Percentiles rank a stretch among this genome's conserved stretches.
These are phyloP conservation scores for Drosophila malerkotliana DNA, from an alignment of 1,140 invertebrate genomes.

Conservation along the genomic window DNA sequence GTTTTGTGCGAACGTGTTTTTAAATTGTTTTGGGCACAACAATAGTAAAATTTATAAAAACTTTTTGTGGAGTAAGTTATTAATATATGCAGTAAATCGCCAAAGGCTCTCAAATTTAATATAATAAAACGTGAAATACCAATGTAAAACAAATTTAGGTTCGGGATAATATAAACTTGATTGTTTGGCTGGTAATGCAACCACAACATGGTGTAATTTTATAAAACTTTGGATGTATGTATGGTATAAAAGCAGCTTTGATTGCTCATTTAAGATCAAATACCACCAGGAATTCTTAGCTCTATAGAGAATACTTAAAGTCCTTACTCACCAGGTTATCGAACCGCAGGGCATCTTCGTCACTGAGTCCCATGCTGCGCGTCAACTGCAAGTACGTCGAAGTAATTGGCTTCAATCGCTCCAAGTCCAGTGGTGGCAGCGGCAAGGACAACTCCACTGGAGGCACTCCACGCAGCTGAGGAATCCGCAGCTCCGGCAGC, in stretches of 20 bases:
- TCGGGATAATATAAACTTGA: conserved; percentile 15
- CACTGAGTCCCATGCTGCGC: conserved; percentile 87
- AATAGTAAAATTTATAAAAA: conserved; percentile 2
- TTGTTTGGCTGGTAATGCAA: conserved; percentile 3
- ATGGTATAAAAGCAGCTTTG: background rate
- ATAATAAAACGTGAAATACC: conserved; percentile 38
- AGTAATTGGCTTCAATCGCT: conserved; percentile 92
- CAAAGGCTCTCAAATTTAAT: conserved; percentile 54
- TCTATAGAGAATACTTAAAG: conserved; percentile 78
- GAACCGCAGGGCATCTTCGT: conserved; percentile 86
- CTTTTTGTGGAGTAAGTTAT: conserved; percentile 24
- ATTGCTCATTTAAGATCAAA: conserved; percentile 34
- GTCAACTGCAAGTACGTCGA: conserved; percentile 93
- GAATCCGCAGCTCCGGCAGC: conserved; percentile 60
- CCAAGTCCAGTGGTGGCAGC: conserved; percentile 75
- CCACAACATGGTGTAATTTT: background rate
- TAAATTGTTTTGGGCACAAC: conserved; percentile 17
- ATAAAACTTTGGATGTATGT: background rate
- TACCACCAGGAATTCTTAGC: background rate
- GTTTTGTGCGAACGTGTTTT: conserved; percentile 18
- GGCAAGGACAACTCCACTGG: conserved; percentile 37
- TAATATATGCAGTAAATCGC: conserved; percentile 45
- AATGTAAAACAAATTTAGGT: conserved; percentile 17
- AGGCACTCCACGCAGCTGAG: conserved; percentile 43
- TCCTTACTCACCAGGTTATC: conserved; percentile 85